Base-by-base conservation (phyloP, 2,888 invertebrate genomes). In the Nineta flava region DNA sequence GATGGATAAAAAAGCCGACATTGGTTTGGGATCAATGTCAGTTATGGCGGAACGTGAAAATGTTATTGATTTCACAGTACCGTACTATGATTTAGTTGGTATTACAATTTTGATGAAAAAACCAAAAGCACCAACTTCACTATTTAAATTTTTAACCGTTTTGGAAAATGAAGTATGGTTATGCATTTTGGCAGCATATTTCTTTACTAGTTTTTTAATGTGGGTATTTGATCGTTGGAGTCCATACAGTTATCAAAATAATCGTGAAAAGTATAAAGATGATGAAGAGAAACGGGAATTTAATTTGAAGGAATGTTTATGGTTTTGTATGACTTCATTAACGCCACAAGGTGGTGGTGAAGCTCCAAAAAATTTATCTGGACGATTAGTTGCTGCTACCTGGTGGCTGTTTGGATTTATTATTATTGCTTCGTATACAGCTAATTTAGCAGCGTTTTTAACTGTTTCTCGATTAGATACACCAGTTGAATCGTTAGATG, bases 391-490 rank as follows among this genome's bases (percentile, higher is more conserved):
- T 0, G 96, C 96, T 0, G 96, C 96, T 2, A 96, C 96, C 0
- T 96, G 95, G 96, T 97, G 97, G 97, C 71, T 97, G 19, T 97
- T 97, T 68, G 95, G 96, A 0, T 97, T 97, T 66, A 96, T 97
- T 63, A 94, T 97, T 56, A 96, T 97, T 62, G 97, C 97, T 3
- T 95, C 95, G 0, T 97, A 97, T 68, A 97, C 97, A 0, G 97
- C 97, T 1, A 97, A 97, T 67, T 74, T 97, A 61, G 97, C 97
- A 2, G 97, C 97, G 1, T 97, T 96, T 64, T 73, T 97, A 51
- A 97, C 97, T 0, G 91, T 92, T 0, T 94, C 93, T 0, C 78
- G 94, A 15, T 72, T 95, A 62, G 94, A 95, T 59, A 88, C 90
- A 0, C 91, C 93, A 0, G 87, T 95, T 40, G 92, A 93, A 60